phyloP scores from a whole-genome alignment of 2,113 vertebrate genomes.

The Chionodraco myersi region DNA sequence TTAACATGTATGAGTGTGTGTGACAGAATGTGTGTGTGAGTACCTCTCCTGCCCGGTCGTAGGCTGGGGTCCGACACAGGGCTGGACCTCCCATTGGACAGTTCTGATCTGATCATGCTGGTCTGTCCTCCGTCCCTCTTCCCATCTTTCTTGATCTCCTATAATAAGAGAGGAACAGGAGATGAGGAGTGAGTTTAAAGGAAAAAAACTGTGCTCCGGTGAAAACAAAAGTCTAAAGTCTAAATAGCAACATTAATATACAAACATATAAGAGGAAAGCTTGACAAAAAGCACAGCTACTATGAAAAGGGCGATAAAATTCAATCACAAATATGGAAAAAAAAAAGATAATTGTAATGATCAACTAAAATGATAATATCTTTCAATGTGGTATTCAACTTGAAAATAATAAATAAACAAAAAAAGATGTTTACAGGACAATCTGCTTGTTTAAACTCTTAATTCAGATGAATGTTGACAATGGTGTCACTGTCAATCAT shows the following conservation, averaged over 20 bases:
- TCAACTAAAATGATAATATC: not conserved
- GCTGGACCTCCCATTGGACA: conserved; percentile 90
- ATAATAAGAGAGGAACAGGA: not conserved
- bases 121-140: conserved; percentile 89
- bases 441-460: not conserved
- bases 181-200: not conserved
- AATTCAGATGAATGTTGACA: not conserved
- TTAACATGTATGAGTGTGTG: not conserved
- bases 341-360: not conserved
- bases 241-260: too few species aligned
- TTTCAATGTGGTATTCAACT: too few species aligned
- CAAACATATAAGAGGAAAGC: too few species aligned
- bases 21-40: not conserved
- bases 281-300: too few species aligned
- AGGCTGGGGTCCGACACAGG: conserved; percentile 89
- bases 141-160: conserved; percentile 96
- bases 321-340: not conserved
- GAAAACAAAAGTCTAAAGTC: too few species aligned
- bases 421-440: not conserved
- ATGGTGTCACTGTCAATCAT: not conserved
- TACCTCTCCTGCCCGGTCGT: conserved; percentile 93
- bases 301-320: not conserved
- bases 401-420: not conserved
- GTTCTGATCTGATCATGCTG: conserved; percentile 85
- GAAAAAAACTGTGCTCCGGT: too few species aligned